Evolutionary conservation across 2,797 vertebrate species (phyloP).

Genomic region (Coluber constrictor): DNA sequence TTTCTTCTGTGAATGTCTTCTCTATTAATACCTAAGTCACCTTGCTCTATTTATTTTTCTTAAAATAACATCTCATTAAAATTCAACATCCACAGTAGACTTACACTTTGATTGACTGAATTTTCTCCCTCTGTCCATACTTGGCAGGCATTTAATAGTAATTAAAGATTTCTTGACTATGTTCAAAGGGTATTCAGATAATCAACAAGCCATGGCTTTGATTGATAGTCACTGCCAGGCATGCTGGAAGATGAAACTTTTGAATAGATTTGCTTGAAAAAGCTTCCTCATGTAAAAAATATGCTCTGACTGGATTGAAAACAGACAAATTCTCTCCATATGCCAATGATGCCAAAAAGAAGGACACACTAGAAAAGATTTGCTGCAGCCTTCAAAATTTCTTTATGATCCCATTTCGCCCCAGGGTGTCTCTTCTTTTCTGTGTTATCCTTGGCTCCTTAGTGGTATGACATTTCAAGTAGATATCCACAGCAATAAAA

Average conservation of each 20-base stretch:
- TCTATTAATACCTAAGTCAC: conserved; percentile 27
- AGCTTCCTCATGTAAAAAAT: conserved; percentile 37
- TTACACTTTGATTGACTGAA: conserved; percentile 54
- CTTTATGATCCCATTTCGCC: conserved; percentile 54
- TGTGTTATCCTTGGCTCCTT: conserved; percentile 61
- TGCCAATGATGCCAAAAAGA: conserved; percentile 53
- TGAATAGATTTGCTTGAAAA: conserved; percentile 58
- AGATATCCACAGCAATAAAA: conserved; percentile 70
- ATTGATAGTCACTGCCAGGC: conserved; percentile 64
- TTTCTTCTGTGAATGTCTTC: background rate
- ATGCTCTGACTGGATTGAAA: conserved; percentile 37
- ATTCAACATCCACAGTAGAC: conserved; percentile 50
- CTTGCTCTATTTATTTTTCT: conserved; percentile 52
- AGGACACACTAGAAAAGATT: conserved; percentile 49
- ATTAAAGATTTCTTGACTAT: conserved; percentile 67
- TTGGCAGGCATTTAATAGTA: conserved; percentile 67
- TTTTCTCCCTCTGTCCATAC: conserved; percentile 33
- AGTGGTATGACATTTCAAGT: conserved; percentile 56
- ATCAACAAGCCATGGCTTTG: conserved; percentile 65
- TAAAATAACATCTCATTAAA: conserved; percentile 50
- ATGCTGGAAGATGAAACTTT: conserved; percentile 55
- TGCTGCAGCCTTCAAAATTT: conserved; percentile 56
- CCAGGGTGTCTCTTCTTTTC: conserved; percentile 48
- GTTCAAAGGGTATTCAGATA: conserved; percentile 56
- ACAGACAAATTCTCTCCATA: conserved; percentile 56